These are phyloP conservation scores for Helicolenus hilgendorfi DNA, from an alignment of 2,797 vertebrate species.

Conservation along the genomic window DNA sequence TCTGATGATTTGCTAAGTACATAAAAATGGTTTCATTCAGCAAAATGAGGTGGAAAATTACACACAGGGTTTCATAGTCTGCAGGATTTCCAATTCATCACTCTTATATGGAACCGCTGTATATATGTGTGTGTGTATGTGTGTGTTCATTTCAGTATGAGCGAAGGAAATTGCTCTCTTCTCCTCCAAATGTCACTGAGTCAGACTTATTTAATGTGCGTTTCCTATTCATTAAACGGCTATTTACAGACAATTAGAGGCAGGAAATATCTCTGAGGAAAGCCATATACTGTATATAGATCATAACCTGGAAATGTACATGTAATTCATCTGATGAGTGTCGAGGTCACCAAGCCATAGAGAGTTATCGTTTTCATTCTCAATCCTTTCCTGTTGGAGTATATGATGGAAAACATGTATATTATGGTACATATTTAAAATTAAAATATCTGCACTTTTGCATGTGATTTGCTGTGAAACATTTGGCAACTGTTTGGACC, in stretches of 20 bases:
- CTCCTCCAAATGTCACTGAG: constrained; percentile 71
- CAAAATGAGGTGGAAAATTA: constrained; percentile 66
- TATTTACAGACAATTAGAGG: constrained; percentile 69
- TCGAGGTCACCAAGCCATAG: constrained; percentile 25
- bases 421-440: neutral
- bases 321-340: constrained; percentile 25
- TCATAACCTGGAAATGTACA: constrained; percentile 24
- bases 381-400: neutral
- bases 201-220: constrained; percentile 55
- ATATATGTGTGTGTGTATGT: neutral
- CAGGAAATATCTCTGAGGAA: constrained; percentile 42
- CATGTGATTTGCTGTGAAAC: neutral
- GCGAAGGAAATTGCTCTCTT: constrained; percentile 54
- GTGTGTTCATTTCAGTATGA: constrained; percentile 26
- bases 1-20: constrained; percentile 30
- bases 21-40: constrained; percentile 42
- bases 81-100: constrained; percentile 52
- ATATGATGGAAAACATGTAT: neutral
- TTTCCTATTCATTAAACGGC: constrained; percentile 71
- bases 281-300: constrained; percentile 26
- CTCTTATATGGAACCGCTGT: constrained; percentile 35
- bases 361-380: constrained; percentile 8
- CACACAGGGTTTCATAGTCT: constrained; percentile 42
- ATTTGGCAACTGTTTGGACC: neutral
- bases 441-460: neutral